A percentile compares a stretch with the other conserved stretches of the same genome.
These are phyloP conservation scores for Podarcis muralis DNA, from an alignment of 2,113 vertebrate genomes.

Conservation along the genomic window DNA sequence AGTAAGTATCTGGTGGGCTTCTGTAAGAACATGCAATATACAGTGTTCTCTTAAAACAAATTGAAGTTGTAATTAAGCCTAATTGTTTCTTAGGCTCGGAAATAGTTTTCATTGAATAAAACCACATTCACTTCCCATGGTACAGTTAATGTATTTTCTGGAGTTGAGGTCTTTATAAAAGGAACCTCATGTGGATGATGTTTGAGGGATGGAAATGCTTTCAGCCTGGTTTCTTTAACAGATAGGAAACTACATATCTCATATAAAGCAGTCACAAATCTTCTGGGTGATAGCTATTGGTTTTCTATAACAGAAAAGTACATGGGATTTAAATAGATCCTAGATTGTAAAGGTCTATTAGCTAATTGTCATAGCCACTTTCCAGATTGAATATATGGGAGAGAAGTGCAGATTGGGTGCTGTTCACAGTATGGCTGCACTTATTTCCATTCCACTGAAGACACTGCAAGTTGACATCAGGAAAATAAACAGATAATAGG, in stretches of 20 bases:
- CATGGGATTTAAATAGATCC: not conserved
- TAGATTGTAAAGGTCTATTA: not conserved
- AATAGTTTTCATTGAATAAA: not conserved
- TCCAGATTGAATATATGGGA: not conserved
- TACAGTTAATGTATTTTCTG: not conserved
- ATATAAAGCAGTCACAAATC: not conserved
- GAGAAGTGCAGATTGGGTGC: too few species aligned
- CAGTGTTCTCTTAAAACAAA: not conserved
- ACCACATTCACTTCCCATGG: not conserved
- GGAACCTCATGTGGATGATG: not conserved
- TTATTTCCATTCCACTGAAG: not conserved
- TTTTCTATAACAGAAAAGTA: not conserved
- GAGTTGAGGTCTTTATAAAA: not conserved
- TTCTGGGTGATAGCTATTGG: not conserved
- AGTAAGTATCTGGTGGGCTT: constrained; percentile 76
- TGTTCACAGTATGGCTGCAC: not conserved
- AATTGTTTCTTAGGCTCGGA: not conserved
- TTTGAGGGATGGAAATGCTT: not conserved
- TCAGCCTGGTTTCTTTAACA: not conserved
- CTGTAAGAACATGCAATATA: not conserved
- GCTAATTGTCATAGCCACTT: not conserved
- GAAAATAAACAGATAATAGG: not conserved
- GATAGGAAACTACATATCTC: not conserved
- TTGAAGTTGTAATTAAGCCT: not conserved
- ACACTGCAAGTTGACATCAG: not conserved